Base-by-base conservation (phyloP, 2,797 vertebrate species). In the Aulostomus chinensis region DNA sequence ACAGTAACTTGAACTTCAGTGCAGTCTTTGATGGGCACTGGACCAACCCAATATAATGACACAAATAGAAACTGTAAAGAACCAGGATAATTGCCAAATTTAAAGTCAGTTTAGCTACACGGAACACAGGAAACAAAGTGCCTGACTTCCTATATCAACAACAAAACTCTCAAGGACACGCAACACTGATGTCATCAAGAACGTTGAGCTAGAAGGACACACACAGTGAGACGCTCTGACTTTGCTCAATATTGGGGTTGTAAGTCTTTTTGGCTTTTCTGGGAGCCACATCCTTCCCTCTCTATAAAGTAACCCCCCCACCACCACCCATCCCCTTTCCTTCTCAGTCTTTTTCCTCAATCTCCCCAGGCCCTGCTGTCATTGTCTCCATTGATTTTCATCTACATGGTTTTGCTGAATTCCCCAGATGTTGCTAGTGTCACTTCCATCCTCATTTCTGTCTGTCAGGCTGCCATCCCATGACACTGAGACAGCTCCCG, bases 321-420 rank as follows among this genome's bases (percentile, higher is more conserved):
- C 59, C 16, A 2, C 26, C n/a, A n/a, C n/a, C n/a, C n/a, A n/a
- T 17, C 60, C 21, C 35, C 32, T 67, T 49, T 65, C 42, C 51
- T 61, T 36, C 25, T 3, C 14, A 11, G 46, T 58, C 26, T 24
- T 38, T 67, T 59, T 37, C 30, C 36, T 53, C 34, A 63, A 58
- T 43, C 57, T 59, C 36, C 31, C 42, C 29, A 7, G 24, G 50
- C 68, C 54, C 38, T 13, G 13, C 39, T 65, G 65, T 55, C 61
- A 68, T 37, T 48, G 68, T 78, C 67, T 41, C 49, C 29, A 56
- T 41, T 53, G 57, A 81, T 85, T 81, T 73, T 30, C 35, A 4
- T 76, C 59, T 57, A 53, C 62, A 68, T 30, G 56, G 64, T 75
- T 70, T 68, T 42, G 45, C 62, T 61, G 56, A 61, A 75, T 63